A percentile compares a stretch with the other conserved stretches of the same genome.
These are phyloP conservation scores for Campopleginae sp. DNA, from an alignment of 2,888 invertebrate genomes.

Conservation along the genomic window DNA sequence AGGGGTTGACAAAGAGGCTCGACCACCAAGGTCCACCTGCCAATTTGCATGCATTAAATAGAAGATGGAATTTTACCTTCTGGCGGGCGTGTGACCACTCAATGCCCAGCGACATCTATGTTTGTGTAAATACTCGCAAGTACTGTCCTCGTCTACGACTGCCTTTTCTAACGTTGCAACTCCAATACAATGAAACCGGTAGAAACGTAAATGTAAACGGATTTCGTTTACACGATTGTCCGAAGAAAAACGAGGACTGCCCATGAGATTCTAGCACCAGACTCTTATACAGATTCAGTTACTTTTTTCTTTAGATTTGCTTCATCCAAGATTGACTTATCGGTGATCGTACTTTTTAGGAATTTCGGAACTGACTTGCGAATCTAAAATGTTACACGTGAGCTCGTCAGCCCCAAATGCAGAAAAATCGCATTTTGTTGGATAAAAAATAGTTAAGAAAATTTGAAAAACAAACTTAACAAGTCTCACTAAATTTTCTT, in stretches of 20 bases:
- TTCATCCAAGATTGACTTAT: neutral
- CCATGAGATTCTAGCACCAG: neutral
- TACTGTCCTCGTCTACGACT: slow-evolving; percentile 13
- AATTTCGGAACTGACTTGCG: neutral
- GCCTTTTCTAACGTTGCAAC: slow-evolving; percentile 38
- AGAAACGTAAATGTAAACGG: neutral
- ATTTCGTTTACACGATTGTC: slow-evolving; percentile 6
- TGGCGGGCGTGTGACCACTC: slow-evolving; percentile 14
- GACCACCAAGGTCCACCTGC: slow-evolving; percentile 61
- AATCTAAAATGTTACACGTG: neutral
- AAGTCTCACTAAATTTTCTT: no score
- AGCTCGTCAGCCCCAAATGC: neutral
- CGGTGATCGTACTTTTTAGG: neutral
- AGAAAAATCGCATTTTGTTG: slow-evolving; percentile 30
- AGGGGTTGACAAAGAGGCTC: slow-evolving; percentile 51
- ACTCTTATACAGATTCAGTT: neutral
- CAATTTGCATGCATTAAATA: slow-evolving; percentile 68
- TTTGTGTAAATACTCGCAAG: slow-evolving; percentile 44
- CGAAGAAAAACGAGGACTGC: neutral
- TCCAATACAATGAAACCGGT: slow-evolving; percentile 1
- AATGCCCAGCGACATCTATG: slow-evolving; percentile 9
- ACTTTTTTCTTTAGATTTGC: neutral
- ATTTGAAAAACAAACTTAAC: no score
- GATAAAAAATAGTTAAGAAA: no score
- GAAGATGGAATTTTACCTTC: slow-evolving; percentile 51